Base-by-base conservation (phyloP, 2,888 invertebrate genomes). In the Aethes cnicana region DNA sequence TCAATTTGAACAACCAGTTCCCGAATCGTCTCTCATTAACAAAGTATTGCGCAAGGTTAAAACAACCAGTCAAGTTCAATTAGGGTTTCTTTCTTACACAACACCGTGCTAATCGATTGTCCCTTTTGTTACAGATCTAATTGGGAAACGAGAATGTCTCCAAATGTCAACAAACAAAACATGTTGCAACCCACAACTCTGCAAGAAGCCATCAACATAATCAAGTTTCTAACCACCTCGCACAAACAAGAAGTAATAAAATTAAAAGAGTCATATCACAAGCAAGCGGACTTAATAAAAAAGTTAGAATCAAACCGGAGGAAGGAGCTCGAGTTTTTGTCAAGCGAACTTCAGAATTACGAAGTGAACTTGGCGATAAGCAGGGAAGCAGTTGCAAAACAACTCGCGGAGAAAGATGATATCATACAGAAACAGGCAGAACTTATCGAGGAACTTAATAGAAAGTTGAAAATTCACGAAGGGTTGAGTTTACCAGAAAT, bases 191-290 rank as follows among this genome's bases (percentile, higher is more conserved):
- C 87, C 32, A 66, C 81, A 56, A 80, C 84, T 43, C 64, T 89
- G 46, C 89, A 88, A 66, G 89, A 89, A 68, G 89, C 89, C 56
- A 73, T 84, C 61, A 89, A 89, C 66, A 72, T 84, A 50, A 88
- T 89, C 56, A 87, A 85, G 69, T 89, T 88, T 69, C 71, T 89
- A 39, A 82, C 77, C 59, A 81, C 82, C 54, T 76, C 89, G 64
- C 89, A 89, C 65, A 87, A 84, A 70, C 77, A 84, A 71, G 89
- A 89, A 75, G 74, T 84, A 37, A 54, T 64, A n/a, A 83, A 72
- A 64, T 66, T 86, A 33, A 84, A 78, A 64, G 83, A 87, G 57
- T 65, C 79, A 33, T 67, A 77, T 53, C 63, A 72, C 12, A 88
- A 86, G 71, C 88, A 88, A 63, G 66, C 79, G 4, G 81, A 81